These are phyloP conservation scores for Phortica okadai DNA, from an alignment of 2,888 invertebrate genomes.

Conservation along the genomic window DNA sequence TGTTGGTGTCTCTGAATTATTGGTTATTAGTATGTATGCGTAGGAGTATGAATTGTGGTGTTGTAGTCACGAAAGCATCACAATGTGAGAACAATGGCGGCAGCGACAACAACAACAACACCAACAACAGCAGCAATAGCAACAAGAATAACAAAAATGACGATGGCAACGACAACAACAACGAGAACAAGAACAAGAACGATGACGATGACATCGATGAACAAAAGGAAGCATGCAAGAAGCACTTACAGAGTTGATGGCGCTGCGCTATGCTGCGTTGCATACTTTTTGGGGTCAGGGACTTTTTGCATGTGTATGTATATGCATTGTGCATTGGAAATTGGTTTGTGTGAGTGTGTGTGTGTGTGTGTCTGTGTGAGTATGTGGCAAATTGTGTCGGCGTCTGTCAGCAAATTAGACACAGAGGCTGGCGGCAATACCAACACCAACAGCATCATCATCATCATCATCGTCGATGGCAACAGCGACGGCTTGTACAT, in stretches of 20 bases:
- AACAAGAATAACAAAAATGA: conserved; percentile 39
- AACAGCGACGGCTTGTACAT: not conserved
- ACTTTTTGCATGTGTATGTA: conserved; percentile 52
- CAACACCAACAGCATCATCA: not conserved
- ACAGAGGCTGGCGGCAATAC: conserved; percentile 6
- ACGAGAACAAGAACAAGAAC: not conserved
- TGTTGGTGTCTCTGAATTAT: conserved; percentile 27
- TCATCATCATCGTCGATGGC: not conserved
- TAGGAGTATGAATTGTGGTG: not conserved
- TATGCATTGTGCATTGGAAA: not conserved
- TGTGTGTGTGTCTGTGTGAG: not conserved
- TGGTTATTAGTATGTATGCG: conserved; percentile 29
- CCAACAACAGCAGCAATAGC: not conserved
- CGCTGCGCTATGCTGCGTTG: conserved; percentile 55
- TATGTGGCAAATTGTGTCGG: not conserved
- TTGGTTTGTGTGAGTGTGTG: not conserved
- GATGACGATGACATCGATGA: conserved; percentile 39
- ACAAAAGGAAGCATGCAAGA: conserved; percentile 5
- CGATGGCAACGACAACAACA: conserved; percentile 39
- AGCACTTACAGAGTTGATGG: not conserved
- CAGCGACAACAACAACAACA: conserved; percentile 1
- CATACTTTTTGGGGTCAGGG: conserved; percentile 68
- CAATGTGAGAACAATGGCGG: not conserved
- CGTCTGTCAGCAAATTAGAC: conserved; percentile 14
- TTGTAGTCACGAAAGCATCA: not conserved